Base-by-base conservation (phyloP, 92 coral and sea anemone species). In the Paramuricea clavata region DNA sequence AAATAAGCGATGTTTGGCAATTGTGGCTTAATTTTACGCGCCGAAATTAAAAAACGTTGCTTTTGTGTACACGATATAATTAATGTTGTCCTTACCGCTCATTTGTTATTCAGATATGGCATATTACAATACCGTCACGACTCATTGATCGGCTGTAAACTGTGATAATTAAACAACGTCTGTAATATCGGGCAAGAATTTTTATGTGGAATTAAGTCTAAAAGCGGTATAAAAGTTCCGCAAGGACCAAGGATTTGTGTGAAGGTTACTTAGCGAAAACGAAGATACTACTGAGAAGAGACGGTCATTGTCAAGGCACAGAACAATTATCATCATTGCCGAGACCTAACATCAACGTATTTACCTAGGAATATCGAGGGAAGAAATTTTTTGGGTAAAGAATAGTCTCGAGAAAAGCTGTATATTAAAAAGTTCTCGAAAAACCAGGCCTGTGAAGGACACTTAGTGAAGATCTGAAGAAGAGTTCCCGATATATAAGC, bases 31-130 rank as follows among this genome's bases (percentile, higher is more conserved):
- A 54, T 54, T 54, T 21, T 54, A 54, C 25, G 62, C 62, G 62
- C 62, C 62, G 26, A 54, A 54, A 54, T 54, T 19, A 54, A 54
- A 54, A 2, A 2, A 21, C 26, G 22, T 54, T 19, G 16, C 2
- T 54, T 54, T 54, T 54, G 62, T 54, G 13, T 10, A 47, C 54
- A 2, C 19, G 54, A 10, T 47, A 47, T 47, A 10, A 47, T 21
- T 54, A 54, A 54, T 54, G 62, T 54, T 54, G 5, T 13, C 11
- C 62, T 2, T 54, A 21, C 62, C 23, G 62, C 62, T 54, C 62
- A 54, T 54, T 54, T 54, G 62, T 13, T 54, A 54, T 54, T 54
- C 62, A 54, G 62, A 54, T 54, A 54, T 17, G 62, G 8, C 62
- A 54, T 17, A 54, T 54, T 54, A 23, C 23, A 54, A 1, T 21